Percentiles rank a stretch among this genome's conserved stretches.
phyloP scores from a whole-genome alignment of 35 echinoderm and acorn worm genomes.

The Heliocidaris tuberculata region DNA sequence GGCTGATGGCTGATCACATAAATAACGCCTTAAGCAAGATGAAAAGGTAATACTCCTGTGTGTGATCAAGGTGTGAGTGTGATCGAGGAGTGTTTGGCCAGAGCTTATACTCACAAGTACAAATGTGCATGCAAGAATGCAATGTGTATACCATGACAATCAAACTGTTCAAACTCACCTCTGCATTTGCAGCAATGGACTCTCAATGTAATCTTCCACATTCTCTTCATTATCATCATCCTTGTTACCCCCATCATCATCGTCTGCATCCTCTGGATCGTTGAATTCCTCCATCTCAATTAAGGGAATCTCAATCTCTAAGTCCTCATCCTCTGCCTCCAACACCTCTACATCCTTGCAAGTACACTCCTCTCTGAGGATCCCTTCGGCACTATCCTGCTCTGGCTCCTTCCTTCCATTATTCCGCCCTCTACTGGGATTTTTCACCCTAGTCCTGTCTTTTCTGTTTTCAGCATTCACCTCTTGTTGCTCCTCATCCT shows the following conservation, averaged over 20 bases:
- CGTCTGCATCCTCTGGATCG: slow-evolving; percentile 36
- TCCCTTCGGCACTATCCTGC: not conserved
- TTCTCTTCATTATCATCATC: not conserved
- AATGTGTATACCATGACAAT: not conserved
- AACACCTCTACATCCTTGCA: slow-evolving; percentile 58
- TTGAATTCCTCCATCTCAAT: not conserved
- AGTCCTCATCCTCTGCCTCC: slow-evolving; percentile 33
- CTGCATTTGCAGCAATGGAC: slow-evolving; percentile 6
- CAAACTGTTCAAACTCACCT: not conserved
- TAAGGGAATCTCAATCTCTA: slow-evolving; percentile 18
- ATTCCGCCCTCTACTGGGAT: not conserved
- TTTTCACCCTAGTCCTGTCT: not conserved
- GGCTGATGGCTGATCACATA: no score
- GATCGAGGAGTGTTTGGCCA: no score
- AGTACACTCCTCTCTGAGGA: slow-evolving; percentile 47
- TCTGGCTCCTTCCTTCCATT: not conserved
- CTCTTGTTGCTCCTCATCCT: not conserved
- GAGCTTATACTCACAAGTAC: not conserved
- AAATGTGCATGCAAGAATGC: not conserved
- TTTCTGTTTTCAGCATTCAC: not conserved
- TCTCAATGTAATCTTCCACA: slow-evolving; percentile 8
- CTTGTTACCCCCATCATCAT: not conserved
- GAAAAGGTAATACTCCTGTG: no score
- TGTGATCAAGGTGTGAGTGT: no score
- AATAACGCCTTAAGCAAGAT: no score